Conservation (phyloP, 1,140 invertebrate genomes). For the Drosophila tsacasi region DNA sequence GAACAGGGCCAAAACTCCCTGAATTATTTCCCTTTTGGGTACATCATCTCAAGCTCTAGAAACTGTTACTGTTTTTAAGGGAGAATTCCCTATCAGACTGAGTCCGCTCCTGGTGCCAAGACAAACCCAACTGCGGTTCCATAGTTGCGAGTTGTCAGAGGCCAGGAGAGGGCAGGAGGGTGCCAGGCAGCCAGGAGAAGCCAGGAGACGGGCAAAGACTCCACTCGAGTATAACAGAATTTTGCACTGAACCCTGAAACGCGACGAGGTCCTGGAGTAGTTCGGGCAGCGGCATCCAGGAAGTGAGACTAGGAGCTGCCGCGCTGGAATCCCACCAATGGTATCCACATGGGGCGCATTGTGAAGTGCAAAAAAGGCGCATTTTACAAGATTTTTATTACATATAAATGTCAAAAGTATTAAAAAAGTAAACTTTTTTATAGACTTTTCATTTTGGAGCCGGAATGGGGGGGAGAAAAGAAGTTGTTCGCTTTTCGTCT, state of each 20-base stretch:
- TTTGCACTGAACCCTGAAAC: constrained; percentile 79
- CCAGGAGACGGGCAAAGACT: constrained; percentile 6
- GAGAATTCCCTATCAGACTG: background rate
- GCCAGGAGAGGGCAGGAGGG: constrained; percentile 22
- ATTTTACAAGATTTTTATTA: constrained; percentile 84
- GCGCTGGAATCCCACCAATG: constrained; percentile 13
- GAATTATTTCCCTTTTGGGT: background rate
- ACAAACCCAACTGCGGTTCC: constrained; percentile 11
- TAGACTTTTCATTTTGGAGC: constrained; percentile 71
- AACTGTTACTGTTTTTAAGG: too few species aligned
- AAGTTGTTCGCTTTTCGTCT: constrained; percentile 75
- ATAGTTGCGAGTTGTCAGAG: constrained; percentile 54
- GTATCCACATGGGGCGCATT: constrained; percentile 61
- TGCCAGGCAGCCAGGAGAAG: background rate
- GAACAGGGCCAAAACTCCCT: background rate
- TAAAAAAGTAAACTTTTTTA: constrained; percentile 84
- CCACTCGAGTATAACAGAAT: constrained; percentile 70
- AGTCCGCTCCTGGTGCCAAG: constrained; percentile 30
- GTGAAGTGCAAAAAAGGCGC: constrained; percentile 81
- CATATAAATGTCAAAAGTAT: constrained; percentile 81
- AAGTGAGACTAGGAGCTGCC: background rate
- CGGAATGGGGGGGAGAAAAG: constrained; percentile 10
- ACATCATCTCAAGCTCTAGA: background rate
- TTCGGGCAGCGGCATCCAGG: background rate
- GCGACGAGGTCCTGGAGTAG: constrained; percentile 5